Conservation (phyloP, 1,140 invertebrate genomes). For the Alviniconcha marisindica region DNA sequence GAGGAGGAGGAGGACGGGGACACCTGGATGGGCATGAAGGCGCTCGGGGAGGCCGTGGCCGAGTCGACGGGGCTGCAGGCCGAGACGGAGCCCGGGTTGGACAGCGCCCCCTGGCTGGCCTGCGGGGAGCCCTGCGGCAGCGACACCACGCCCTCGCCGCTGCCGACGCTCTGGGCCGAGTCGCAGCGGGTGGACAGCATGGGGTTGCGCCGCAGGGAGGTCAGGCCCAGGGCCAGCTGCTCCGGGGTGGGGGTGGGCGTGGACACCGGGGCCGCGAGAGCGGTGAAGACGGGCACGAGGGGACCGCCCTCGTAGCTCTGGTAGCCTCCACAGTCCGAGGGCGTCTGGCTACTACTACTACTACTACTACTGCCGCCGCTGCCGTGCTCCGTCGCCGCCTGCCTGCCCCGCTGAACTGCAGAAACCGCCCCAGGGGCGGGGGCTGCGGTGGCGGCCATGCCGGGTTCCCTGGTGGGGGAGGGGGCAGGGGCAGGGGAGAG, state of each 20-base stretch:
- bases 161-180: conserved; percentile 46
- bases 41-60: conserved; percentile 24
- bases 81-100: conserved; percentile 14
- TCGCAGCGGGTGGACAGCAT: conserved; percentile 38
- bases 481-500: neutral
- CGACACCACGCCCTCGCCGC: conserved; percentile 35
- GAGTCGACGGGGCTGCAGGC: conserved; percentile 39
- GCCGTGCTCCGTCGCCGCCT: conserved; percentile 48
- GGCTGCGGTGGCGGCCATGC: no score
- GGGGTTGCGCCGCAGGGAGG: neutral
- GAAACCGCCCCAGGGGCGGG: neutral
- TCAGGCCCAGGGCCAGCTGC: neutral
- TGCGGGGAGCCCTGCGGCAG: conserved; percentile 17
- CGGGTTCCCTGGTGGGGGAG: neutral
- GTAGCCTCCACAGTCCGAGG: conserved; percentile 61
- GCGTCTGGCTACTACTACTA: conserved; percentile 48
- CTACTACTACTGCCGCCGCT: no score
- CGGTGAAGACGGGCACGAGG: neutral
- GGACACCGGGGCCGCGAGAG: neutral
- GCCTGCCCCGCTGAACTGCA: conserved; percentile 28
- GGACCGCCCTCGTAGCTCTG: conserved; percentile 50
- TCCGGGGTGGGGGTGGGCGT: neutral
- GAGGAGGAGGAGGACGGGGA: neutral
- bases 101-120: neutral
- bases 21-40: conserved; percentile 59